A percentile compares a stretch with the other conserved stretches of the same genome.
Evolutionary conservation across 1,140 invertebrate species (phyloP).

Genomic region (Eubasilissa regina): DNA sequence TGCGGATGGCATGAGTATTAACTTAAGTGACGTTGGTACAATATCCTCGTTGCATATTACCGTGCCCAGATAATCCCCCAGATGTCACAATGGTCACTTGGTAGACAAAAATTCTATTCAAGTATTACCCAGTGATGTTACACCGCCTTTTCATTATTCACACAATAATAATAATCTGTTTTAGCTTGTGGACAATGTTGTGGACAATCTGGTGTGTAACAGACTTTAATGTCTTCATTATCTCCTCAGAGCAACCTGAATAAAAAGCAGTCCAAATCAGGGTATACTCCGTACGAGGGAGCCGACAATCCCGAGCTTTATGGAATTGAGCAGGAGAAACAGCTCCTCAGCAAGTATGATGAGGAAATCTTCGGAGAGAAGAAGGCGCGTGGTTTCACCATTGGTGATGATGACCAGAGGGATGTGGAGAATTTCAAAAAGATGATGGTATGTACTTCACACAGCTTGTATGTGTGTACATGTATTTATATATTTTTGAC

Average conservation of each 20-base stretch:
- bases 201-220: no score
- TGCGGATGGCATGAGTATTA: background rate
- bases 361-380: slow-evolving; percentile 91
- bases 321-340: slow-evolving; percentile 84
- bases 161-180: no score
- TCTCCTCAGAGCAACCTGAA: slow-evolving; percentile 82
- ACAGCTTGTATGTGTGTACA: no score
- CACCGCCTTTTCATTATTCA: no score
- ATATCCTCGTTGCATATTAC: background rate
- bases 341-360: slow-evolving; percentile 93
- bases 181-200: no score
- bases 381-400: slow-evolving; percentile 84
- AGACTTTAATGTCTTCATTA: no score
- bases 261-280: slow-evolving; percentile 88
- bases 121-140: slow-evolving; percentile 26
- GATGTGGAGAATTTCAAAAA: slow-evolving; percentile 64
- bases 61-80: background rate
- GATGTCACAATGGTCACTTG: slow-evolving; percentile 16
- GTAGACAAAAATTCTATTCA: background rate
- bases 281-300: slow-evolving; percentile 91
- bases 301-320: slow-evolving; percentile 74
- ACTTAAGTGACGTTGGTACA: background rate
- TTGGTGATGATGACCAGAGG: slow-evolving; percentile 77
- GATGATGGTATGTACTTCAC: slow-evolving; percentile 62
- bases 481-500: no score